Base-by-base conservation (phyloP, 1,140 invertebrate species). In the Pogonus chalceus region DNA sequence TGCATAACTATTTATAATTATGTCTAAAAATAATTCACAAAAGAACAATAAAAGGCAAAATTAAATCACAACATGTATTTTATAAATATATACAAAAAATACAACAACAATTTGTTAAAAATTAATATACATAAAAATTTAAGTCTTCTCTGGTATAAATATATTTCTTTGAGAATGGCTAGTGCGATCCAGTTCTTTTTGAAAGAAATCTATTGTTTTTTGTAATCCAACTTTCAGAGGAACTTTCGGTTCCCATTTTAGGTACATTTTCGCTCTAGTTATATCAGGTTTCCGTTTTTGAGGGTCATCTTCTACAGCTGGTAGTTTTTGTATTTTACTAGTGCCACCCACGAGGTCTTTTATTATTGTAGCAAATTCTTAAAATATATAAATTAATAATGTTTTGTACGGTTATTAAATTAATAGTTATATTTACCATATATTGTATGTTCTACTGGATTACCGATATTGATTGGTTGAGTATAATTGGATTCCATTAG, bases 401-500 rank as follows among this genome's bases (percentile, higher is more conserved):
- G 14, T 56, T 37, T 53, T 12, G 35, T 31, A 35, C 10, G 21
- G 20, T 39, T 31, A 37, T 37, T 18, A 37, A 35, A 51, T 21
- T 3, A 1, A 43, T 46, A 37, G 43, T 3, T 12, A 51, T 53
- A 66, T 63, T 65, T 75, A 88, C 88, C 87, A 78, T 88, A 81
- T 61, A 99, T 98, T 1, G 91, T 92, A 70, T 97, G 89, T 73
- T 99, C 97, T 23, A 94, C 90, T 1, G 97, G 96, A 79, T 99
- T 99, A 22, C 97, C 97, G 53, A 99, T 72, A 75, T 99, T 99
- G 0, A 99, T 83, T 20, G 97, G 96, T 60, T 83, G 76, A 0
- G 90, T 86, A 66, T 91, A 96, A 76, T 96, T 98, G 23, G 90
- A 92, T 31, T 84, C 83, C 96, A 99, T 99, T 20, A 99, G 69